phyloP scores from a whole-genome alignment of 2,797 vertebrate genomes.

The Typhlichthys eigenmanni region DNA sequence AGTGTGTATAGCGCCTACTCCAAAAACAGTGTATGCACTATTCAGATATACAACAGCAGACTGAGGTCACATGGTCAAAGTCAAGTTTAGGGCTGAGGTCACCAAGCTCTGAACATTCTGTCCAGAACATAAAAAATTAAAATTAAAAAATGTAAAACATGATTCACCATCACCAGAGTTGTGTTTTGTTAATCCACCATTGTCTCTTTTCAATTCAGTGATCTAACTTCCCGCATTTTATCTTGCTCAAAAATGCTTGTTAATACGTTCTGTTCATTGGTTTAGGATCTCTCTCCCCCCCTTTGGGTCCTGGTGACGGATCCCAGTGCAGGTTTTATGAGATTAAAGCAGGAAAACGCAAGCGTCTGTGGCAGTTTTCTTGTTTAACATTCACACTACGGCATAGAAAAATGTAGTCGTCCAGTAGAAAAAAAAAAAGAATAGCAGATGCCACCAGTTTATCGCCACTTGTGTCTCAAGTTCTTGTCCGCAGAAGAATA shows the following conservation, averaged over 20 bases:
- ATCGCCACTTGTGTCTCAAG: constrained; percentile 4
- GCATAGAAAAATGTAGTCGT: constrained; percentile 23
- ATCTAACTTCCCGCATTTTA: background rate
- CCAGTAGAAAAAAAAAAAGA: constrained; percentile 26
- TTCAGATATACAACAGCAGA: constrained; percentile 50
- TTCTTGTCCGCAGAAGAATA: constrained; percentile 30
- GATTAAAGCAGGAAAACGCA: constrained; percentile 19
- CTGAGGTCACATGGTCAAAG: constrained; percentile 63
- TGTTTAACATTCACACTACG: too few relatives aligned
- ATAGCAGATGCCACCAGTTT: constrained; percentile 17
- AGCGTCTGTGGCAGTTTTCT: constrained; percentile 12
- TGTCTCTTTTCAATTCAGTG: constrained; percentile 10
- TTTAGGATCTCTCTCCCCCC: constrained; percentile 8
- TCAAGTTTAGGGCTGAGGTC: constrained; percentile 44
- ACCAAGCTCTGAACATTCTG: constrained; percentile 29
- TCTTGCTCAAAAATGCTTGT: constrained; percentile 1
- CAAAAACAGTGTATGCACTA: constrained; percentile 64
- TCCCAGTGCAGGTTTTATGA: constrained; percentile 30
- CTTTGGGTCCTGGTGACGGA: constrained; percentile 44
- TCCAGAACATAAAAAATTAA: constrained; percentile 35
- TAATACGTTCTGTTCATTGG: background rate
- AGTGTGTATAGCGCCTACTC: constrained; percentile 62
- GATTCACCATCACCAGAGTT: constrained; percentile 10
- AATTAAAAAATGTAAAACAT: constrained; percentile 22
- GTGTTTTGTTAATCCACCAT: constrained; percentile 1